Conservation (phyloP, 2,113 vertebrate species). For the Phrynosoma platyrhinos region DNA sequence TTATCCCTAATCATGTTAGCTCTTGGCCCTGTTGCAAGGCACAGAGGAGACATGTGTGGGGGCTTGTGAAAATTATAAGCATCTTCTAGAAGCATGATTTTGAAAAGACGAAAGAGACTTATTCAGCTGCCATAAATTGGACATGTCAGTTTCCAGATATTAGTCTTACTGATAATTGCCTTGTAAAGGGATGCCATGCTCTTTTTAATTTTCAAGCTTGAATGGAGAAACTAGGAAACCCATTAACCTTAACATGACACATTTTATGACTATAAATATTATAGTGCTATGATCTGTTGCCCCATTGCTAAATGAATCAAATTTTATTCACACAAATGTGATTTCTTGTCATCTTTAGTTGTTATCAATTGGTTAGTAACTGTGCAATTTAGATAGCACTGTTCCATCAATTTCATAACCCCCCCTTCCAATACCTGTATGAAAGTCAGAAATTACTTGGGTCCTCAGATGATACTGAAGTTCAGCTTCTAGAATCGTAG, state of each 20-base stretch:
- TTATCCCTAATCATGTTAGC: background rate
- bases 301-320: constrained; percentile 5
- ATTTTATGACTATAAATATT: background rate
- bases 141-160: background rate
- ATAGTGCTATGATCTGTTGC: background rate
- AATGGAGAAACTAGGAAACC: background rate
- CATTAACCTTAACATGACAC: background rate
- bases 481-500: background rate
- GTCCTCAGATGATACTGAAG: too few species aligned
- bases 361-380: constrained; percentile 16
- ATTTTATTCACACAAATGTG: background rate
- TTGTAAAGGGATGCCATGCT: background rate
- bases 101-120: background rate
- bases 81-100: constrained; percentile 1
- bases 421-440: background rate
- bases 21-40: background rate
- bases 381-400: background rate
- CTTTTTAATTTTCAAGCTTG: background rate
- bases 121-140: background rate
- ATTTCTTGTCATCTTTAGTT: constrained; percentile 22
- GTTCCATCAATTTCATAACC: constrained; percentile 8
- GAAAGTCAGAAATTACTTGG: background rate
- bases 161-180: background rate
- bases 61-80: background rate
- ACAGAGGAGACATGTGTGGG: background rate